These are phyloP conservation scores for Phalera bucephala DNA, from an alignment of 2,888 invertebrate species.

Conservation along the genomic window DNA sequence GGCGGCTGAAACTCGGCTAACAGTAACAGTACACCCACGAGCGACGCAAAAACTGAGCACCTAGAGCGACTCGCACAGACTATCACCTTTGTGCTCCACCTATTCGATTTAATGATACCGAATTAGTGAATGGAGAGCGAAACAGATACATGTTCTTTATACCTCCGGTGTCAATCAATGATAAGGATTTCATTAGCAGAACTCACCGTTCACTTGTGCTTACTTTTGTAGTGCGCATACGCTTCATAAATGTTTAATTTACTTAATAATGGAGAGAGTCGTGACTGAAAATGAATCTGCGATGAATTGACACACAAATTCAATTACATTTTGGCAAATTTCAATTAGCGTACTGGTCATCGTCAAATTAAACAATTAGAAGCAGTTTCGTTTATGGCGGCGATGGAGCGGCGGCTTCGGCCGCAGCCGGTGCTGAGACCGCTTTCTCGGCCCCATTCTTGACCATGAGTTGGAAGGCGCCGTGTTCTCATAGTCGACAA, in stretches of 20 bases:
- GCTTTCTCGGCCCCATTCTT: constrained; percentile 77
- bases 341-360: constrained; percentile 40
- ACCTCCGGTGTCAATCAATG: constrained; percentile 39
- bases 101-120: constrained; percentile 69
- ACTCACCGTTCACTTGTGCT: constrained; percentile 32
- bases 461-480: constrained; percentile 65
- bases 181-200: constrained; percentile 63
- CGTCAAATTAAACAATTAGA: constrained; percentile 43
- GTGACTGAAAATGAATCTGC: constrained; percentile 42
- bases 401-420: constrained; percentile 21
- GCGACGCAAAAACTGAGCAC: constrained; percentile 66
- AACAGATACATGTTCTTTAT: constrained; percentile 50
- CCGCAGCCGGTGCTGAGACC: constrained; percentile 48
- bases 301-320: constrained; percentile 33
- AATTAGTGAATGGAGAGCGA: constrained; percentile 62
- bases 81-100: constrained; percentile 64
- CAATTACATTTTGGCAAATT: constrained; percentile 37
- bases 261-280: constrained; percentile 51
- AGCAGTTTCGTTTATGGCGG: constrained; percentile 37
- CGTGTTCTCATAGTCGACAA: constrained; percentile 76
- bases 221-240: constrained; percentile 28
- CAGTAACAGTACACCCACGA: constrained; percentile 74
- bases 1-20: constrained; percentile 75
- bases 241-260: constrained; percentile 37
- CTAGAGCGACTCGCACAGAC: constrained; percentile 51